Base-by-base conservation (phyloP, 2,888 invertebrate species). In the Euproctis similis region DNA sequence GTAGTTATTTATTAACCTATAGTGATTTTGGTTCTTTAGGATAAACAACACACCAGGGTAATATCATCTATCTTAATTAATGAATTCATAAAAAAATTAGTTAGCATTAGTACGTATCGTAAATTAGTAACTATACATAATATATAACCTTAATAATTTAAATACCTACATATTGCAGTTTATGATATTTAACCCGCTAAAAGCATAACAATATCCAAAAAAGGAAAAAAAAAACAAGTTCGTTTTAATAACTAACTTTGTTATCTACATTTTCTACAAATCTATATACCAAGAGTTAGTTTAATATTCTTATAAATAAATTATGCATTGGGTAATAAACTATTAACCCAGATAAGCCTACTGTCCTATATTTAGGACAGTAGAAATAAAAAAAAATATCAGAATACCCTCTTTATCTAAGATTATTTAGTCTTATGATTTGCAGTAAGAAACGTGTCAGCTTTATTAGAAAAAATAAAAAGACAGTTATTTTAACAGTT, bases 201-300 rank as follows among this genome's bases (percentile, higher is more conserved):
- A 26, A 35, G 30, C 34, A 28, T 25, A 35, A 36, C 28, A 45
- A 26, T 37, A 37, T 26, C 12, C n/a, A n/a, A n/a, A n/a, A 24
- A 47, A 40, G 22, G 34, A 51, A 42, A 29, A 2, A 33, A 35
- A 48, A 45, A 25, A 27, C 19, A 19, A 29, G n/a, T n/a, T 27
- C 24, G 32, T 30, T 40, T 33, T 28, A 38, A 40, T 31, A 33
- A 44, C 72, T 77, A 75, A 30, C 58, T 54, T 68, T 64, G 63
- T 70, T 76, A 78, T 81, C 80, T 82, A 81, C 81, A 82, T 75
- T 77, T n/a, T 78, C 81, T 82, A 81, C 77, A 77, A 46, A 57
- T 53, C 59, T 66, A 53, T n/a, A n/a, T 55, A 50, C 53, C 59
- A 52, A 64, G 60, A 53, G 41, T 32, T 46, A 52, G 31, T 53